Evolutionary conservation across 1,140 invertebrate genomes (phyloP).

Genomic region (Drosophila nasuta): DNA sequence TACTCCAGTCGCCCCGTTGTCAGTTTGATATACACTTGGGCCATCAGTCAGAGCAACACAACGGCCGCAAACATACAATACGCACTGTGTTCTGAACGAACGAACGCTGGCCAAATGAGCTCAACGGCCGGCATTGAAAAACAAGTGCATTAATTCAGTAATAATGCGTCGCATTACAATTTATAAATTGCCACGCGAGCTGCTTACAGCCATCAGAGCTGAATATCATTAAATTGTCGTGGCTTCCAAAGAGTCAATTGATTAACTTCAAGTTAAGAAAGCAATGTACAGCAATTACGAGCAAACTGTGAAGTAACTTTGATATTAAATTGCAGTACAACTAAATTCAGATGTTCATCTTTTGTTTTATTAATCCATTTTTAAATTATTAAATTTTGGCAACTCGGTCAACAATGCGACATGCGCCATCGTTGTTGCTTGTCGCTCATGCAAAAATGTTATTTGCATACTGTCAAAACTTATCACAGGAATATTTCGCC

Average conservation of each 20-base stretch:
- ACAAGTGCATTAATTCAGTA: conserved; percentile 43
- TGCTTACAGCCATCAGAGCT: background rate
- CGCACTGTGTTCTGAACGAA: conserved; percentile 13
- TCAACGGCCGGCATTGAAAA: conserved; percentile 22
- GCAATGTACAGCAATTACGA: background rate
- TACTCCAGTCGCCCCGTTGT: conserved; percentile 19
- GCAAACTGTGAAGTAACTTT: background rate
- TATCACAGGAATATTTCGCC: conserved; percentile 57
- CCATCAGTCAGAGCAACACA: conserved; percentile 32
- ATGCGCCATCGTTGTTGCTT: conserved; percentile 7
- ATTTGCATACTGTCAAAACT: conserved; percentile 77
- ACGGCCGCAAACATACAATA: conserved; percentile 18
- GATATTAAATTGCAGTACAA: too few species aligned
- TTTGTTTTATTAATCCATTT: background rate
- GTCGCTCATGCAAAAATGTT: conserved; percentile 25
- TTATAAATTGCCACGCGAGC: conserved; percentile 13
- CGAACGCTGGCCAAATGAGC: conserved; percentile 23
- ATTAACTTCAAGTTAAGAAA: background rate
- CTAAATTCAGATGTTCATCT: background rate
- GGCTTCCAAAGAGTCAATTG: background rate
- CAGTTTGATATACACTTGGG: conserved; percentile 49
- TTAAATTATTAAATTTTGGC: conserved; percentile 28
- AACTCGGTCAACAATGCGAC: conserved; percentile 7
- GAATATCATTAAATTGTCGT: conserved; percentile 14
- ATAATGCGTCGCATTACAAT: conserved; percentile 45